Conservation (phyloP, 2,888 invertebrate genomes). For the Parnassius smintheus region DNA sequence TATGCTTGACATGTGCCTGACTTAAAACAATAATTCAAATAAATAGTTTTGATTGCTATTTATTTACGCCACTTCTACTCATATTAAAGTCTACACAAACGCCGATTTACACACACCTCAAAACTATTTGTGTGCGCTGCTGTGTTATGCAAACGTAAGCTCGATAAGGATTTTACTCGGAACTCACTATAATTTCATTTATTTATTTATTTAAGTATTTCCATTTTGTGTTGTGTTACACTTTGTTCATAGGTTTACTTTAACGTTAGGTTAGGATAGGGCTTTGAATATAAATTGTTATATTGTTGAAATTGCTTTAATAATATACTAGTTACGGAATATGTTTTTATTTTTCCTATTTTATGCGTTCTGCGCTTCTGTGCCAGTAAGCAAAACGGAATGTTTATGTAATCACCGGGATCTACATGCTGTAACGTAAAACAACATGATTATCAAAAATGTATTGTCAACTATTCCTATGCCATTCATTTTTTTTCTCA, state of each 20-base stretch:
- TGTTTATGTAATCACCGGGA: too few species aligned
- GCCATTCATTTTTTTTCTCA: too few species aligned
- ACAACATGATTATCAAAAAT: too few species aligned
- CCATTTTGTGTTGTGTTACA: background rate
- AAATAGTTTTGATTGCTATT: too few species aligned
- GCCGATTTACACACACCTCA: slow-evolving; percentile 23
- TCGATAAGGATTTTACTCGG: slow-evolving; percentile 5
- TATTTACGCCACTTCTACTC: slow-evolving; percentile 38
- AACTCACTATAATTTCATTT: background rate
- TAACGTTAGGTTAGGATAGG: background rate
- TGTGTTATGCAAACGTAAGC: background rate
- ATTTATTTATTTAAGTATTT: slow-evolving; percentile 3
- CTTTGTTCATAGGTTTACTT: background rate
- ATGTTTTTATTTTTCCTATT: too few species aligned
- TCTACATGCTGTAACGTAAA: too few species aligned
- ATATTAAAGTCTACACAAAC: slow-evolving; percentile 37
- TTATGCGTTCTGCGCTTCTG: too few species aligned
- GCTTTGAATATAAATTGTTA: background rate
- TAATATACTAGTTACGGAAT: background rate
- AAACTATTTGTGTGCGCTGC: background rate
- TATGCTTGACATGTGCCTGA: too few species aligned
- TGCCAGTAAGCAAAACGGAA: too few species aligned
- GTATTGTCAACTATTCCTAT: too few species aligned
- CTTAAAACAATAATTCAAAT: too few species aligned
- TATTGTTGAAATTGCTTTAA: background rate